Base-by-base conservation (phyloP, 1,140 invertebrate genomes). In the Caerostris darwini region DNA sequence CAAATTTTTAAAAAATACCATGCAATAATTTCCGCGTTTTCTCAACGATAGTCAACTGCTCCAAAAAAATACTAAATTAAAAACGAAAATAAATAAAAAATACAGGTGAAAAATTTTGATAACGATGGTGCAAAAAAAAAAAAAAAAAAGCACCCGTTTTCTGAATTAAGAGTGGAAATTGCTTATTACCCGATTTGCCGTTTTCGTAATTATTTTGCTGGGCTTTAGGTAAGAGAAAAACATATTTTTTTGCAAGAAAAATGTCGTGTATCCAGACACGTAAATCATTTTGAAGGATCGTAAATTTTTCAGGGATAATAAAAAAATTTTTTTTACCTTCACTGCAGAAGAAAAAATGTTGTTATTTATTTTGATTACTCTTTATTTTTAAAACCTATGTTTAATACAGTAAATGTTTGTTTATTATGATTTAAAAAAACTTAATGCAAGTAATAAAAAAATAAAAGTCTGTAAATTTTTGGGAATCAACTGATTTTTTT, bases 161-260 rank as follows among this genome's bases (percentile, higher is more conserved):
- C 34, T 34, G 64, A 58, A 88, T 54, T 10, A 53, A 64, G 12
- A 64, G 58, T 19, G 56, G 19, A 88, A 88, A 88, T 64, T 88
- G 8, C 34, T 88, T 59, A 59, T 88, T 88, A 61, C 59, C n/a
- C 8, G 59, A 88, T 50, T 59, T 53, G 34, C 86, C 8, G 59
- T 64, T 53, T 64, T 10, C 19, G 34, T 88, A 88, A 88, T 88
- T 88, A 88, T 10, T 88, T 88, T 88, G 34, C 58, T 34, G 5
- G 14, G 57, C 7, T 57, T 19, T 56, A 6, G 7, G 7, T 3
- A 85, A 58, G 4, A 14, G 54, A 57, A 85, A 57, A 56, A 58
- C 4, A 17, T 14, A 19, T 58, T 58, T 56, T 7, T 57, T 17
- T 56, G 5, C 2, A 50, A 53, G 4, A 3, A 77, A 77, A 77